Conservation (phyloP, 2,888 invertebrate species). For the Hyposoter dolosus region DNA sequence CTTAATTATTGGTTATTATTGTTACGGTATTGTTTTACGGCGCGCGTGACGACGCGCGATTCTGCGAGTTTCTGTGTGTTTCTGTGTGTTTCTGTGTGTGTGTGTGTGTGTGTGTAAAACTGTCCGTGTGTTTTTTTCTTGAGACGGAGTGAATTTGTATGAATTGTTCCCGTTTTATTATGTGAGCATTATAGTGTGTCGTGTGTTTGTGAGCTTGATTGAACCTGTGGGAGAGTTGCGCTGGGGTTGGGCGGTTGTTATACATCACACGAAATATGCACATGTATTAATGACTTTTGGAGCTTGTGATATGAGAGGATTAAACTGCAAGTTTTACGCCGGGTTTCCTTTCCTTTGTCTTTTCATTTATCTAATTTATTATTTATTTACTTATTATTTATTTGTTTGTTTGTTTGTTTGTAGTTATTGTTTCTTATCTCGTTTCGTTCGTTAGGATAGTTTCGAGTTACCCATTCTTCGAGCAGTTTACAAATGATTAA, state of each 20-base stretch:
- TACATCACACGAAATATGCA: slow-evolving; percentile 37
- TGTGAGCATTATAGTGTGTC: slow-evolving; percentile 65
- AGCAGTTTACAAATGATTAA: slow-evolving; percentile 71
- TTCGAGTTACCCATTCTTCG: slow-evolving; percentile 69
- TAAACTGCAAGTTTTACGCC: slow-evolving; percentile 60
- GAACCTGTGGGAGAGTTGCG: slow-evolving; percentile 68
- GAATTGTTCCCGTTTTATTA: slow-evolving; percentile 67
- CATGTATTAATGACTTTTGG: slow-evolving; percentile 39
- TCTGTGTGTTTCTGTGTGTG: slow-evolving; percentile 49
- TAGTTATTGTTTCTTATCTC: slow-evolving; percentile 17
- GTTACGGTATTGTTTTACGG: slow-evolving; percentile 67
- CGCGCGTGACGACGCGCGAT: slow-evolving; percentile 70
- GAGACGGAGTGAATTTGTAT: slow-evolving; percentile 68
- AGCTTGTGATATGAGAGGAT: slow-evolving; percentile 41
- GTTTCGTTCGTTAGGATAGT: slow-evolving; percentile 66
- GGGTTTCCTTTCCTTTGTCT: slow-evolving; percentile 50
- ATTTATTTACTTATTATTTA: slow-evolving; percentile 36
- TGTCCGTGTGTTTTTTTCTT: slow-evolving; percentile 43
- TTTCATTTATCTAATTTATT: slow-evolving; percentile 40
- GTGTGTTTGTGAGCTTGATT: slow-evolving; percentile 67
- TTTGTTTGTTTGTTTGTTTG: not conserved
- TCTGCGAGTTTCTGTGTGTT: slow-evolving; percentile 65
- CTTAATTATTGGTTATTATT: slow-evolving; percentile 50
- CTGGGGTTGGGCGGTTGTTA: slow-evolving; percentile 61
- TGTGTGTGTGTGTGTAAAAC: slow-evolving; percentile 43